Conservation (phyloP, 2,888 invertebrate species). For the Pinctada fucata region DNA sequence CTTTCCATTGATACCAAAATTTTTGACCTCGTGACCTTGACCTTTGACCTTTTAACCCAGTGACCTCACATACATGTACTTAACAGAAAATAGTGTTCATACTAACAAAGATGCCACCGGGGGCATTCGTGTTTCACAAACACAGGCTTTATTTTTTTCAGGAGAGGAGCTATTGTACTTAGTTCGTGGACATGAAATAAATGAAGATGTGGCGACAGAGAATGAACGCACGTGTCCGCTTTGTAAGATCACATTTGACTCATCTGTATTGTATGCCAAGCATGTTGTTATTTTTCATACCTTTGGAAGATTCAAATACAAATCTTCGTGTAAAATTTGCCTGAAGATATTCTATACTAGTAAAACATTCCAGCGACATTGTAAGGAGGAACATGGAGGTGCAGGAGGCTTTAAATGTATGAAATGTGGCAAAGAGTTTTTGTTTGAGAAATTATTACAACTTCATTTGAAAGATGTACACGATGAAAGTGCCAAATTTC, state of each 20-base stretch:
- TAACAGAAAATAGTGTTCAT: too few species aligned
- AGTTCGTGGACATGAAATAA: too few species aligned
- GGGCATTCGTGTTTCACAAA: too few species aligned
- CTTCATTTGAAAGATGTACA: not conserved
- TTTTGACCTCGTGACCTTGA: too few species aligned
- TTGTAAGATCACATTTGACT: not conserved
- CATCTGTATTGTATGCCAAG: not conserved
- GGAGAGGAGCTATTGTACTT: too few species aligned
- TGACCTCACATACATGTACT: too few species aligned
- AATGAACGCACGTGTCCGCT: too few species aligned
- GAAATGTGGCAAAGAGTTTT: not conserved
- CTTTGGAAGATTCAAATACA: not conserved
- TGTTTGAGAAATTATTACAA: not conserved
- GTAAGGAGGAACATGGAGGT: conserved; percentile 1
- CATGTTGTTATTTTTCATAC: conserved; percentile 1
- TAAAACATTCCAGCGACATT: conserved; percentile 1
- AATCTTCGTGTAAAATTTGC: not conserved
- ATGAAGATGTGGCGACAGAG: too few species aligned
- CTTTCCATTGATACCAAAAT: too few species aligned
- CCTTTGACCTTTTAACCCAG: too few species aligned
- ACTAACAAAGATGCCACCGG: too few species aligned
- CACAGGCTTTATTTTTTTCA: too few species aligned
- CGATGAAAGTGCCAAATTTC: not conserved
- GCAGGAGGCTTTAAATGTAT: not conserved
- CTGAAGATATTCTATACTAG: not conserved